These are phyloP conservation scores for Agonopterix alstromeriana DNA, from an alignment of 2,888 invertebrate species.

Conservation along the genomic window DNA sequence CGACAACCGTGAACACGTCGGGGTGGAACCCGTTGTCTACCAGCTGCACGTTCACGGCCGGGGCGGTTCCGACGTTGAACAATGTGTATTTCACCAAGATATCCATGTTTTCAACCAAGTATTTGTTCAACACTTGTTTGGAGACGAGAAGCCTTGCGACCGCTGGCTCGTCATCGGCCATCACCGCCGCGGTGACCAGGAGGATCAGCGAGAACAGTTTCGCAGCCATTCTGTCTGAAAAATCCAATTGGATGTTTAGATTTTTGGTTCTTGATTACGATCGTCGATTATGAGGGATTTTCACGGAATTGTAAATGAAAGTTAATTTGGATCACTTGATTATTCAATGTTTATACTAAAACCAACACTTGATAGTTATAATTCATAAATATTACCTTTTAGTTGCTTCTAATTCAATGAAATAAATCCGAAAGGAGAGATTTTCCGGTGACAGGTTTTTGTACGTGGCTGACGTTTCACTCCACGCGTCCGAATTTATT, in stretches of 20 bases:
- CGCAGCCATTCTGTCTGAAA: constrained; percentile 60
- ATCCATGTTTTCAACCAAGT: constrained; percentile 97
- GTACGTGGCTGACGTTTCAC: constrained; percentile 76
- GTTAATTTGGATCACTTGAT: neutral
- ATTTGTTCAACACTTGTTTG: constrained; percentile 96
- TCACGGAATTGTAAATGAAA: constrained; percentile 10
- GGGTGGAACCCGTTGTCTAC: constrained; percentile 95
- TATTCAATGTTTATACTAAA: neutral
- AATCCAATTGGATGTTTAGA: constrained; percentile 14
- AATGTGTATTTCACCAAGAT: constrained; percentile 96
- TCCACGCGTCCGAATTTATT: constrained; percentile 65
- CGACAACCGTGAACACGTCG: constrained; percentile 92
- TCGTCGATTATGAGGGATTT: constrained; percentile 11
- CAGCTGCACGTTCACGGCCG: constrained; percentile 92
- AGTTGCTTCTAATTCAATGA: constrained; percentile 5
- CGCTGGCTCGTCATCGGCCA: constrained; percentile 82
- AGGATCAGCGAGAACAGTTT: constrained; percentile 65
- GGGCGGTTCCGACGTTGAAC: constrained; percentile 94
- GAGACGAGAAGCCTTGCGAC: constrained; percentile 91
- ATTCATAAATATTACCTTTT: constrained; percentile 19
- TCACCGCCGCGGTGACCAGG: constrained; percentile 58
- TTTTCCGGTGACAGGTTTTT: constrained; percentile 39
- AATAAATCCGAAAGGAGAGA: constrained; percentile 17
- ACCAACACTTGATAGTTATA: constrained; percentile 1
- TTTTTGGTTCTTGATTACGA: too few relatives aligned